Percentiles rank a stretch among this genome's conserved stretches.
Evolutionary conservation across 2,888 invertebrate species (phyloP).

Genomic region (Chelonus formosanus): DNA sequence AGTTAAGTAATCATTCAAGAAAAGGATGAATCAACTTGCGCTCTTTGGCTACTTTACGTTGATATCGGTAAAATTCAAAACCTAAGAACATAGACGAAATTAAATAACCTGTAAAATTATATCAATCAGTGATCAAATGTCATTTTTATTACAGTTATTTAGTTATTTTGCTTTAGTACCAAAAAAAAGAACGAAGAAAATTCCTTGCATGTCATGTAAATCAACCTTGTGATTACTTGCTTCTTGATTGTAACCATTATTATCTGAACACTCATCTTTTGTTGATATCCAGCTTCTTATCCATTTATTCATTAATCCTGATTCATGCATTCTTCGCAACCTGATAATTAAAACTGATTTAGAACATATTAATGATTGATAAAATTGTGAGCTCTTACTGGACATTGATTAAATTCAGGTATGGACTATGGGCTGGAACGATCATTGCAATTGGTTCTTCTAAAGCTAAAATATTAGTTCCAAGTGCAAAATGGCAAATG

Average conservation of each 20-base stretch:
- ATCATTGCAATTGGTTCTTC: conserved; percentile 83
- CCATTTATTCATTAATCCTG: conserved; percentile 87
- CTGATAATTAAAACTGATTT: conserved; percentile 62
- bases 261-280: conserved; percentile 82
- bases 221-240: conserved; percentile 89
- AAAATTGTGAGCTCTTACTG: conserved; percentile 70
- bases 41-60: conserved; percentile 61
- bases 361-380: background rate
- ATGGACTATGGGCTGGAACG: conserved; percentile 79
- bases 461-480: conserved; percentile 76
- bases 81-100: conserved; percentile 65
- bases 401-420: conserved; percentile 77
- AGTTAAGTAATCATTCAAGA: conserved; percentile 45
- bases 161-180: conserved; percentile 67
- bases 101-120: conserved; percentile 65
- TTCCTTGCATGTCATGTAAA: conserved; percentile 91
- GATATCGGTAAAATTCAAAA: conserved; percentile 66
- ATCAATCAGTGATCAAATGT: too few relatives aligned
- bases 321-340: conserved; percentile 82
- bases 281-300: conserved; percentile 78
- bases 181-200: conserved; percentile 83
- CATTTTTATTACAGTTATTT: too few relatives aligned
- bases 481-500: conserved; percentile 79
- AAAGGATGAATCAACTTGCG: conserved; percentile 68
- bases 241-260: conserved; percentile 69